phyloP scores from a whole-genome alignment of 2,888 invertebrate genomes.

The Catotricha subobsoleta region DNA sequence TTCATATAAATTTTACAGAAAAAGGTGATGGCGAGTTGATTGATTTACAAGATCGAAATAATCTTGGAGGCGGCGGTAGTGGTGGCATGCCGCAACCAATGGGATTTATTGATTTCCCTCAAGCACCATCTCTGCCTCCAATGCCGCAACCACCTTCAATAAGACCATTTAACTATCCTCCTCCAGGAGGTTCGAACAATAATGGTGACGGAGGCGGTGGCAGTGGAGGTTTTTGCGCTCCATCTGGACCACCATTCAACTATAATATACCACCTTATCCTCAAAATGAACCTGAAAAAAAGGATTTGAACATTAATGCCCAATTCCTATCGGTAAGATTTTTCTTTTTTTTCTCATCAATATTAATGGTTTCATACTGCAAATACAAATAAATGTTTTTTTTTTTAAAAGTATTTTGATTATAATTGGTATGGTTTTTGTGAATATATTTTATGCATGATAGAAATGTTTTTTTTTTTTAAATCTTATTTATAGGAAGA shows the following conservation, averaged over 20 bases:
- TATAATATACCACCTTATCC: conserved; percentile 49
- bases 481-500: conserved; percentile 38
- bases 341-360: not conserved
- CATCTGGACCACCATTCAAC: conserved; percentile 17
- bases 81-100: conserved; percentile 44
- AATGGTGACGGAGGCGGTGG: conserved; percentile 23
- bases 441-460: not conserved
- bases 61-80: conserved; percentile 31
- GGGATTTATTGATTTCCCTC: conserved; percentile 69
- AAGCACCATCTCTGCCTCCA: conserved; percentile 44
- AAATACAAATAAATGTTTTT: not conserved
- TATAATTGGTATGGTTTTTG: not conserved
- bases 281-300: conserved; percentile 32
- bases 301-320: conserved; percentile 40
- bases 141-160: conserved; percentile 33
- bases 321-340: conserved; percentile 36
- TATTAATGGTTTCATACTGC: conserved; percentile 4
- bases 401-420: not conserved
- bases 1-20: conserved; percentile 9
- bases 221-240: conserved; percentile 31
- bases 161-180: conserved; percentile 48
- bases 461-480: conserved; percentile 6
- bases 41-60: conserved; percentile 43
- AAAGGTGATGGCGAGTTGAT: conserved; percentile 43
- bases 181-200: conserved; percentile 6